Conservation (phyloP, 2,113 vertebrate genomes). For the Excalfactoria chinensis region DNA sequence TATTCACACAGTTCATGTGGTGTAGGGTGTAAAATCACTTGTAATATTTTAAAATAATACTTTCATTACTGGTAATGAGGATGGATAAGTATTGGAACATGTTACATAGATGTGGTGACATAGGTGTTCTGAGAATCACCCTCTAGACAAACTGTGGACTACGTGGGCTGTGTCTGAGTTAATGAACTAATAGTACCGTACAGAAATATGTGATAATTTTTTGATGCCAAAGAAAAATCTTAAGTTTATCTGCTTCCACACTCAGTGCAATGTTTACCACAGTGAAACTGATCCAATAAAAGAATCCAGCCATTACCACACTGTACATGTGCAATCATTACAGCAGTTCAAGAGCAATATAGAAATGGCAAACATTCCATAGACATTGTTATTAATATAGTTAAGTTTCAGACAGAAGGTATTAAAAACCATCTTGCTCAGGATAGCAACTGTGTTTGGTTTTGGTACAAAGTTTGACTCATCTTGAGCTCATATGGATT, state of each 20-base stretch:
- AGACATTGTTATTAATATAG: neutral
- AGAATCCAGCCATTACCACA: neutral
- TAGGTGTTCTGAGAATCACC: neutral
- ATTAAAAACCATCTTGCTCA: neutral
- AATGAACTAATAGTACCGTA: neutral
- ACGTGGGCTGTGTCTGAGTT: neutral
- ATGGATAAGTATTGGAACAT: neutral
- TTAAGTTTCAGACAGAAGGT: neutral
- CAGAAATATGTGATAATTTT: neutral
- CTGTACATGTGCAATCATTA: neutral
- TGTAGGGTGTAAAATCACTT: neutral
- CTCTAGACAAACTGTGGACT: neutral
- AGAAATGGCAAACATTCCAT: neutral
- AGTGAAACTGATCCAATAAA: neutral
- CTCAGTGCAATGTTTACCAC: neutral
- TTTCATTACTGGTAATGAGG: neutral
- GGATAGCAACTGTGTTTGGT: neutral
- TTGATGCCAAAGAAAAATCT: neutral
- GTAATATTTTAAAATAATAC: neutral
- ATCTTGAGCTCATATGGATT: neutral
- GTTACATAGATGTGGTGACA: neutral
- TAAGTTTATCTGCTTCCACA: neutral
- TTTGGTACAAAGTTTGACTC: neutral
- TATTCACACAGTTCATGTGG: neutral
- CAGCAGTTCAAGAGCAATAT: neutral